A percentile compares a stretch with the other conserved stretches of the same genome.
These are phyloP conservation scores for Palythoa grandiflora DNA, from an alignment of 92 coral and sea anemone species.

Conservation along the genomic window DNA sequence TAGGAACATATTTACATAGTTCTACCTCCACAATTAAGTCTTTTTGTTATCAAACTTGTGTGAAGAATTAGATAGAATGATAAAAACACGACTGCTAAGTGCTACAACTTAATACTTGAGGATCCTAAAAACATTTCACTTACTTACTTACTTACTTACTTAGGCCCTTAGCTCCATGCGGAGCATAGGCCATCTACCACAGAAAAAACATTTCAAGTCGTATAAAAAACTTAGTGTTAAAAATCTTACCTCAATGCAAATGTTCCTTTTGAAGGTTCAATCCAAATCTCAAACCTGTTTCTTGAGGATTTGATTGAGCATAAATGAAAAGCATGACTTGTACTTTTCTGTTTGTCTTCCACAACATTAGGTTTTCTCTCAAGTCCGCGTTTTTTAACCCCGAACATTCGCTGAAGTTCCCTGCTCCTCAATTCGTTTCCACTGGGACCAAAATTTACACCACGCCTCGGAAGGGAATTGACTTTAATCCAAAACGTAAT, in stretches of 20 bases:
- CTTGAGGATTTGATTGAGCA: constrained; percentile 86
- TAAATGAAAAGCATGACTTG: constrained; percentile 73
- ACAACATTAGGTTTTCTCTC: constrained; percentile 33
- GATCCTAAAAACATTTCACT: too few relatives aligned
- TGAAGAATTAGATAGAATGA: too few relatives aligned
- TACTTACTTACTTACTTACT: too few relatives aligned
- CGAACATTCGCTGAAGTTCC: constrained; percentile 35
- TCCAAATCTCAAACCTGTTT: constrained; percentile 90
- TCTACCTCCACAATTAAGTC: too few relatives aligned
- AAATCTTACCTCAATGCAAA: constrained; percentile 67
- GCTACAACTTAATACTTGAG: too few relatives aligned
- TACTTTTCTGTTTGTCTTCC: constrained; percentile 16
- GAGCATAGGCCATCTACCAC: too few relatives aligned
- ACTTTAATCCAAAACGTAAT: constrained; percentile 87
- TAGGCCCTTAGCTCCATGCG: too few relatives aligned
- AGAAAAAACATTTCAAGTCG: too few relatives aligned
- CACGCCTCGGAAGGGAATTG: constrained; percentile 39
- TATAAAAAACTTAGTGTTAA: neutral
- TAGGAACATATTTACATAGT: too few relatives aligned
- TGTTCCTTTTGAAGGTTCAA: constrained; percentile 56
- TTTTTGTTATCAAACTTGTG: too few relatives aligned
- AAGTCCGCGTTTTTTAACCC: constrained; percentile 18
- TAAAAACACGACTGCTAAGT: too few relatives aligned
- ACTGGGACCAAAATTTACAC: constrained; percentile 1
- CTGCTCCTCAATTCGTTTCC: constrained; percentile 33